Percentiles rank a stretch among this genome's conserved stretches.
These are phyloP conservation scores for Schizothorax lantsangensis DNA, from an alignment of 2,797 vertebrate species.

Conservation along the genomic window DNA sequence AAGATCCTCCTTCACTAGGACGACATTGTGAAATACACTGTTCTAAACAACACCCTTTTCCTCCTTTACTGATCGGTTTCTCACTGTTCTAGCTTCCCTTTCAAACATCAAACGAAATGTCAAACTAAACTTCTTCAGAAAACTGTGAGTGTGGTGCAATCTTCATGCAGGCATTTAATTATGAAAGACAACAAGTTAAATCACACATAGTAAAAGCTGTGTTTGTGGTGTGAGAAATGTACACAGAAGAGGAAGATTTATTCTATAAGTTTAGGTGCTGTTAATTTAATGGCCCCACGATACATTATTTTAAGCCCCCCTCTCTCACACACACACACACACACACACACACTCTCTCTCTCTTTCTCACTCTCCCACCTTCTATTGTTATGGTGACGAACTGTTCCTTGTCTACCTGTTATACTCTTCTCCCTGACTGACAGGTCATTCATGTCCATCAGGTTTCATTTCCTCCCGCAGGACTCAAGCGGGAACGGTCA, in stretches of 20 bases:
- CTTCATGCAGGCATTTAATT: not conserved
- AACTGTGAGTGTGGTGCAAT: slow-evolving; percentile 29
- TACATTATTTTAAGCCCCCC: not conserved
- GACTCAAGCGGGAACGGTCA: slow-evolving; percentile 28
- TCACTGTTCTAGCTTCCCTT: slow-evolving; percentile 25
- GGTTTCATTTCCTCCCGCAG: slow-evolving; percentile 46
- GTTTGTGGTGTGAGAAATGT: not conserved
- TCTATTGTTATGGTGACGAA: slow-evolving; percentile 65
- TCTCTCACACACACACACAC: slow-evolving; percentile 39
- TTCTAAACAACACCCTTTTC: slow-evolving; percentile 70
- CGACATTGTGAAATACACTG: slow-evolving; percentile 76
- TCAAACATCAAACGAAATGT: slow-evolving; percentile 44
- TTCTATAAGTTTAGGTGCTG: not conserved
- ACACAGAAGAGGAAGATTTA: not conserved
- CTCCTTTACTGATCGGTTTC: slow-evolving; percentile 26
- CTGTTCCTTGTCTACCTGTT: slow-evolving; percentile 51
- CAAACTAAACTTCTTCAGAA: not conserved
- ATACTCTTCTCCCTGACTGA: slow-evolving; percentile 48
- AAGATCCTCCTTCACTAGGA: slow-evolving; percentile 71
- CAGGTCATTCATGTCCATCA: slow-evolving; percentile 48
- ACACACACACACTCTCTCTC: not conserved
- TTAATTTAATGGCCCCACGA: not conserved
- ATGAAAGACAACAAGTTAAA: not conserved
- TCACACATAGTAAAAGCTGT: not conserved
- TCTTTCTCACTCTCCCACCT: slow-evolving; percentile 62